Percentiles rank a stretch among this genome's conserved stretches.
These are phyloP conservation scores for Eupithecia subfuscata DNA, from an alignment of 2,888 invertebrate genomes.

Conservation along the genomic window DNA sequence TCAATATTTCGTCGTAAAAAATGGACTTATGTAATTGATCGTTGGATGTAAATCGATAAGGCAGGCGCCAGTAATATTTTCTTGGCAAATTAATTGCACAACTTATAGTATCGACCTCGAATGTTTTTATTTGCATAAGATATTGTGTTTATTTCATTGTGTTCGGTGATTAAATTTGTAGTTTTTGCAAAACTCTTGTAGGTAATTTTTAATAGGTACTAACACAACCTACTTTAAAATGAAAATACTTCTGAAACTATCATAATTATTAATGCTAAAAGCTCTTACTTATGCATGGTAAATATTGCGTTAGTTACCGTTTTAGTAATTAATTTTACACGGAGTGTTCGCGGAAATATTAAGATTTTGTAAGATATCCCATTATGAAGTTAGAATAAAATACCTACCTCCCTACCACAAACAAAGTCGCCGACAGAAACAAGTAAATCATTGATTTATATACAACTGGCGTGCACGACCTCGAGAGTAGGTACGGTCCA, in stretches of 20 bases:
- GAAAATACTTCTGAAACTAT: no score
- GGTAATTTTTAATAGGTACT: no score
- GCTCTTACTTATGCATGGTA: no score
- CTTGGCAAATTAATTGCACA: constrained; percentile 25
- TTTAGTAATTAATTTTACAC: not conserved
- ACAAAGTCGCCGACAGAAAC: constrained; percentile 8
- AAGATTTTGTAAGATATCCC: not conserved
- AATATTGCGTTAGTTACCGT: no score
- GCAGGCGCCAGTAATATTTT: constrained; percentile 18
- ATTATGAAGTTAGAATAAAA: no score
- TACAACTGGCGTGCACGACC: constrained; percentile 39
- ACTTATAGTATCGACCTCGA: constrained; percentile 13
- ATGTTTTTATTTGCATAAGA: not conserved
- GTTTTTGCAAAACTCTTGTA: constrained; percentile 2
- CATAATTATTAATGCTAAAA: no score
- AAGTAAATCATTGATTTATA: constrained; percentile 23
- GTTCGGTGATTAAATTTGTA: constrained; percentile 1
- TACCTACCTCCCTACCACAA: not conserved
- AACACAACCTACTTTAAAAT: no score
- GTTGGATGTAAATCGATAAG: constrained; percentile 12
- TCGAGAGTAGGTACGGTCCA: constrained; percentile 55
- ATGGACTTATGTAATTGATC: constrained; percentile 13
- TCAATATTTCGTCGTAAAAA: constrained; percentile 11
- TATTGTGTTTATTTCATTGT: constrained; percentile 2
- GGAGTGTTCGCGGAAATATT: not conserved